phyloP scores from a whole-genome alignment of 2,797 vertebrate genomes.

The Spinibarbus caldwelli region DNA sequence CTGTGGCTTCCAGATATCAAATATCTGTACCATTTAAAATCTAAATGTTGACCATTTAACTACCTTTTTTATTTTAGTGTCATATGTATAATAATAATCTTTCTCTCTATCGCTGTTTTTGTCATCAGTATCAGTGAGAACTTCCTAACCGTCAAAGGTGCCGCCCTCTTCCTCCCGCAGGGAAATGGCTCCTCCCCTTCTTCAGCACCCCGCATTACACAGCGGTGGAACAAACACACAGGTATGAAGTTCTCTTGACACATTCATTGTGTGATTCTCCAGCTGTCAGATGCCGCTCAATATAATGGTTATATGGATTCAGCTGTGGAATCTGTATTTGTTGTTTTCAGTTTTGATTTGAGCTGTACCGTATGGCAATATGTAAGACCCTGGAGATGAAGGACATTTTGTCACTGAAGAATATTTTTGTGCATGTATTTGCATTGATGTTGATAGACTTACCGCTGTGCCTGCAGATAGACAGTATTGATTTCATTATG shows the following conservation, averaged over 20 bases:
- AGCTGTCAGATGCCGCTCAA: not conserved
- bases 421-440: not conserved
- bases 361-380: slow-evolving; percentile 3
- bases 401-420: slow-evolving; percentile 15
- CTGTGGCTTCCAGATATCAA: not conserved
- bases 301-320: not conserved
- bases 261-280: not conserved
- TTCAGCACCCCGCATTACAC: slow-evolving; percentile 84
- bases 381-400: slow-evolving; percentile 14
- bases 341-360: slow-evolving; percentile 9
- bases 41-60: not conserved
- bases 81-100: not conserved
- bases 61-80: not conserved
- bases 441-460: slow-evolving; percentile 29
- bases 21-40: not conserved
- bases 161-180: slow-evolving; percentile 93
- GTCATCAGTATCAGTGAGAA: slow-evolving; percentile 93
- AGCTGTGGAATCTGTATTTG: not conserved
- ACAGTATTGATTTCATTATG: slow-evolving; percentile 13
- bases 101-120: slow-evolving; percentile 5
- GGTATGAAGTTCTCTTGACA: slow-evolving; percentile 75
- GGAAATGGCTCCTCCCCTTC: slow-evolving; percentile 88
- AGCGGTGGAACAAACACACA: slow-evolving; percentile 93
- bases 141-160: slow-evolving; percentile 98
- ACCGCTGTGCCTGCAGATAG: not conserved